Conservation (phyloP, 2,888 invertebrate genomes). For the Mimachlamys varia region DNA sequence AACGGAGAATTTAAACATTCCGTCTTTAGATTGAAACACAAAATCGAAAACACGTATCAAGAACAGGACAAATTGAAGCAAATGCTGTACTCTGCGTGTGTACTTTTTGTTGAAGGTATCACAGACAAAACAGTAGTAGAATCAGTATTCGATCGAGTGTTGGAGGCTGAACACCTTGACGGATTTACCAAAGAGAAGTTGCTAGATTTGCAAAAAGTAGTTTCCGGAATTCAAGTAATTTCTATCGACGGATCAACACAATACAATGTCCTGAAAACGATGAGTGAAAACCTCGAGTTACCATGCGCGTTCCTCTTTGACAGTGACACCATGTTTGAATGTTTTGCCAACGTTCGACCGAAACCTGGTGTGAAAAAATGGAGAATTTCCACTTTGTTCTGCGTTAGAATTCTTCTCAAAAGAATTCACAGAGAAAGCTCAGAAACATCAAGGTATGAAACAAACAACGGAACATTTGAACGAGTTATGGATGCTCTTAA, state of each 20-base stretch:
- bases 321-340: not conserved
- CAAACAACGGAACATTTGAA: no score
- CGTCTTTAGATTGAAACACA: not conserved
- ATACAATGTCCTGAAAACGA: not conserved
- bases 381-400: not conserved
- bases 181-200: no score
- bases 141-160: not conserved
- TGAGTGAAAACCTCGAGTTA: not conserved
- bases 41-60: not conserved
- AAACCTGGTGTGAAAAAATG: not conserved
- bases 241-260: not conserved
- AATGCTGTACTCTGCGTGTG: not conserved
- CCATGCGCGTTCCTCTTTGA: not conserved
- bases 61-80: not conserved
- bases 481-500: no score
- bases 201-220: not conserved
- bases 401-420: not conserved
- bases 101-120: not conserved
- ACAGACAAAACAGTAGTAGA: not conserved
- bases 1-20: not conserved
- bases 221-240: not conserved
- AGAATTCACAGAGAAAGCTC: not conserved
- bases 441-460: no score
- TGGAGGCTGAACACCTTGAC: not conserved
- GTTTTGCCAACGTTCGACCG: not conserved